Evolutionary conservation across 2,888 invertebrate species (phyloP).

Genomic region (Malthinus seriepunctatus): DNA sequence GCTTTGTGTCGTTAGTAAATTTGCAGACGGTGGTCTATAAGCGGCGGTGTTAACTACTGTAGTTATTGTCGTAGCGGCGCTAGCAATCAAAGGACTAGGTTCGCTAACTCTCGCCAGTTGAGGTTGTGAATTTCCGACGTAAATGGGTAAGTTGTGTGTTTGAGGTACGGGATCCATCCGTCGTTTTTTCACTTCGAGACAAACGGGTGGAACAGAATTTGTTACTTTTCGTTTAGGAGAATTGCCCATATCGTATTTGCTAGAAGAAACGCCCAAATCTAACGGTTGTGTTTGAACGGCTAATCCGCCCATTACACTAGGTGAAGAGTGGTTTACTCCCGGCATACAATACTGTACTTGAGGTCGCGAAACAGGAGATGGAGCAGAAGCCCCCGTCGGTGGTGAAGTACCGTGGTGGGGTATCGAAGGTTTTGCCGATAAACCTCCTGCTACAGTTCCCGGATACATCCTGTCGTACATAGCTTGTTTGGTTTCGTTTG

Average conservation of each 20-base stretch:
- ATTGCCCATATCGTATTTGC: constrained; percentile 43
- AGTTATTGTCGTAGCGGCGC: constrained; percentile 70
- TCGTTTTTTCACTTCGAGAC: constrained; percentile 67
- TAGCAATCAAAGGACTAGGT: constrained; percentile 71
- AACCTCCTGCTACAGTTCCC: constrained; percentile 45
- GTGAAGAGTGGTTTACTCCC: constrained; percentile 50
- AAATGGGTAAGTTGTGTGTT: constrained; percentile 44
- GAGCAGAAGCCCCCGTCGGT: constrained; percentile 54
- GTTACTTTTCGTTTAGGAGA: constrained; percentile 69
- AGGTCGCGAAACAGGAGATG: constrained; percentile 53
- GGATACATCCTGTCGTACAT: constrained; percentile 45
- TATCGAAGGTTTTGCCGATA: constrained; percentile 49
- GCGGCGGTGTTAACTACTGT: constrained; percentile 70
- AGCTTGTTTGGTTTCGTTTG: constrained; percentile 34
- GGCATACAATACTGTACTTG: constrained; percentile 55
- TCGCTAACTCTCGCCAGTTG: constrained; percentile 63
- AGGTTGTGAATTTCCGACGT: constrained; percentile 49
- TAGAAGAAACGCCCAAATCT: constrained; percentile 70
- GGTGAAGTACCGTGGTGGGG: constrained; percentile 59
- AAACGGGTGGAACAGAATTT: constrained; percentile 56
- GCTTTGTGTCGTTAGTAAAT: constrained; percentile 54
- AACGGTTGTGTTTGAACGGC: constrained; percentile 77
- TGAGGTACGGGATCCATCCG: constrained; percentile 56
- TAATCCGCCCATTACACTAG: constrained; percentile 51
- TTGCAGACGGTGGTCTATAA: constrained; percentile 53